A percentile compares a stretch with the other conserved stretches of the same genome.
Conservation (phyloP, 2,113 vertebrate genomes). For the Butastur rufipennis region DNA sequence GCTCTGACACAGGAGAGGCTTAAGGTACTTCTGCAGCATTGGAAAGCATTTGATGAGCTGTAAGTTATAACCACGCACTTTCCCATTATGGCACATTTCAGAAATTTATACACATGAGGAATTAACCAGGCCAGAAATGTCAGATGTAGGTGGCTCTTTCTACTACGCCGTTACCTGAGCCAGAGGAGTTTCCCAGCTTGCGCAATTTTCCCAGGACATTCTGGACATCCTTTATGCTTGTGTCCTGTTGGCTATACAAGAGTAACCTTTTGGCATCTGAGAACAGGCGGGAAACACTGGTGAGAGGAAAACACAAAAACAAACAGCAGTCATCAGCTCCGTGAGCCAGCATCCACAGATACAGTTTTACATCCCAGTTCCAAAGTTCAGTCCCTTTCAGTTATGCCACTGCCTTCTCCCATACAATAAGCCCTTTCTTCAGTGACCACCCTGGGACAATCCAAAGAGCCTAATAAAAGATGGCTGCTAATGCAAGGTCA, state of each 20-base stretch:
- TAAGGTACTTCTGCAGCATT: background rate
- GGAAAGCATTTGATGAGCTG: background rate
- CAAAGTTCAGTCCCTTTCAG: background rate
- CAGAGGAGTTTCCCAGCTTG: constrained; percentile 63
- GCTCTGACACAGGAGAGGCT: background rate
- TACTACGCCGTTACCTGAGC: constrained; percentile 69
- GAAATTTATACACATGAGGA: background rate
- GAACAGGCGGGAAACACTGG: constrained; percentile 91
- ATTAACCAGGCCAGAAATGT: background rate
- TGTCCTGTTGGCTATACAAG: constrained; percentile 89
- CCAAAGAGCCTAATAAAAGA: background rate
- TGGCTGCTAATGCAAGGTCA: background rate
- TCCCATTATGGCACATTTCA: background rate
- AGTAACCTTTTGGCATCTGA: constrained; percentile 90
- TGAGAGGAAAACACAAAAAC: background rate
- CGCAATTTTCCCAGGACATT: constrained; percentile 67
- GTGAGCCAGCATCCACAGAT: background rate
- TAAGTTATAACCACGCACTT: rapidly evolving
- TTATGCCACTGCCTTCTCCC: background rate
- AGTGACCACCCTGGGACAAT: background rate
- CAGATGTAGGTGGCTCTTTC: background rate
- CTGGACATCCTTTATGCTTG: constrained; percentile 79
- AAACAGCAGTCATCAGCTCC: background rate
- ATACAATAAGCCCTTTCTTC: background rate
- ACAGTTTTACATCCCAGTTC: background rate